phyloP scores from a whole-genome alignment of 2,888 invertebrate genomes.

The Eupithecia pulchellata region DNA sequence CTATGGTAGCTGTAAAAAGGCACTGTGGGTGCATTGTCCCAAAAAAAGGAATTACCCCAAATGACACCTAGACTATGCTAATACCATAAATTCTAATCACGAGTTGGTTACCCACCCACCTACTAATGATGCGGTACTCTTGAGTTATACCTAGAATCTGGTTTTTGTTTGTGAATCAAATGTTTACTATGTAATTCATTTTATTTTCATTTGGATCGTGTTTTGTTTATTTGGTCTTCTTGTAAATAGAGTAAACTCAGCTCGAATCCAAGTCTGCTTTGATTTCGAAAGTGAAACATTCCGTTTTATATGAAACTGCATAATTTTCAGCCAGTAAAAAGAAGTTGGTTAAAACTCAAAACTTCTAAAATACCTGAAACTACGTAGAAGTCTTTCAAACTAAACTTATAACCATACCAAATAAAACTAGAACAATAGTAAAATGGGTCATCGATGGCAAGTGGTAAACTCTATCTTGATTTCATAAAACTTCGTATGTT shows the following conservation, averaged over 20 bases:
- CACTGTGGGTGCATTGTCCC: background rate
- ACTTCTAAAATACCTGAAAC: background rate
- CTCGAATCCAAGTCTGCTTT: background rate
- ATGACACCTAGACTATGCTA: background rate
- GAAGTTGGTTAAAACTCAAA: background rate
- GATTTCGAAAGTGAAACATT: background rate
- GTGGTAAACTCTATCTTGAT: background rate
- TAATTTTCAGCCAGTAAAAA: too few species aligned
- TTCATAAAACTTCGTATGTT: background rate
- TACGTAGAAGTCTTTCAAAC: background rate
- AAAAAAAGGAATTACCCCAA: background rate
- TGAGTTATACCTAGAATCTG: background rate
- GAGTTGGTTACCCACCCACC: background rate
- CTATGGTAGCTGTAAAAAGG: slow-evolving; percentile 13
- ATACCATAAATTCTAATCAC: background rate
- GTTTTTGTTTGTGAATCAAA: background rate
- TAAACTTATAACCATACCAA: background rate
- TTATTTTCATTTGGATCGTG: background rate
- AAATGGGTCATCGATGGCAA: background rate
- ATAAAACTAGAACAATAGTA: background rate
- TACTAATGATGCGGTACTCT: background rate
- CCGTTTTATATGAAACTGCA: background rate
- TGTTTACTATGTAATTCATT: background rate
- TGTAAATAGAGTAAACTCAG: background rate
- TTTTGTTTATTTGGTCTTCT: background rate